Evolutionary conservation across 2,113 vertebrate species (phyloP).

Genomic region (Hemiscyllium ocellatum): DNA sequence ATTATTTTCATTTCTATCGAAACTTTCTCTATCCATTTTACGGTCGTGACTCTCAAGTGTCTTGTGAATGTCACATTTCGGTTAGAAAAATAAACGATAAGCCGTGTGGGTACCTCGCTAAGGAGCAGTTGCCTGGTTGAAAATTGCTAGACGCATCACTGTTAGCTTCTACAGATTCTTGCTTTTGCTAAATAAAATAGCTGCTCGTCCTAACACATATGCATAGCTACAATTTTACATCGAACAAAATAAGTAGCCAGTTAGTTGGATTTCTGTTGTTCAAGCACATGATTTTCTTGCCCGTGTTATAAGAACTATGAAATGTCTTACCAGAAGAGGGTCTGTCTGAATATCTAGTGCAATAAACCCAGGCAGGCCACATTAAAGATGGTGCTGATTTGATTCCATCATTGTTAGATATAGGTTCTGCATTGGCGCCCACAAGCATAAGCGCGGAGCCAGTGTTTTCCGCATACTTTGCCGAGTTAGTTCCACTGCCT

Average conservation of each 20-base stretch:
- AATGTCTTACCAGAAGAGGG: constrained; percentile 92
- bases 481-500: constrained; percentile 55
- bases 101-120: neutral
- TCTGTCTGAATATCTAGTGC: constrained; percentile 91
- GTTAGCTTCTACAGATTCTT: too few species aligned
- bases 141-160: neutral
- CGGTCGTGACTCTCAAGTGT: neutral
- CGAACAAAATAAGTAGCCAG: neutral
- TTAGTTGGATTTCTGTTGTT: neutral
- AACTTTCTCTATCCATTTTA: neutral
- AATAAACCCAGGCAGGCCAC: constrained; percentile 97
- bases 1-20: neutral
- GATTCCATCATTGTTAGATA: constrained; percentile 61
- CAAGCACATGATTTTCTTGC: neutral
- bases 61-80: neutral
- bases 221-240: neutral
- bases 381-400: constrained; percentile 54
- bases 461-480: constrained; percentile 72
- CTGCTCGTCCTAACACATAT: neutral
- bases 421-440: constrained; percentile 65
- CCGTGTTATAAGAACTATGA: constrained; percentile 43
- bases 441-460: constrained; percentile 70
- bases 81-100: neutral
- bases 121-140: neutral
- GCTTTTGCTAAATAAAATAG: neutral